Conservation (phyloP, 2,888 invertebrate species). For the Syrista parreyssii region DNA sequence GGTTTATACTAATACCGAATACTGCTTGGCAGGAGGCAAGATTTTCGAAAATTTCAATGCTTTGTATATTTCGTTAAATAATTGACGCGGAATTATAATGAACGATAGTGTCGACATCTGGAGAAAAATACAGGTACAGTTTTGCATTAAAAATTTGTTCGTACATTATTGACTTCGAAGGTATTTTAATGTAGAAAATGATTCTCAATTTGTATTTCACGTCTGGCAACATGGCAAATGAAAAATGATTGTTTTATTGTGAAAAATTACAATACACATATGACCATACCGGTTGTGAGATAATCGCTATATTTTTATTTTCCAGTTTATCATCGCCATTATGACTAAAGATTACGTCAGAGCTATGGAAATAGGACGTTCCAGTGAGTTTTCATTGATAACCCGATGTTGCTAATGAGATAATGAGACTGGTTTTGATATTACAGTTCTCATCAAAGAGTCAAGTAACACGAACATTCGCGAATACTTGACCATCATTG, state of each 20-base stretch:
- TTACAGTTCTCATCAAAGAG: constrained; percentile 18
- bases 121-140: too few species aligned
- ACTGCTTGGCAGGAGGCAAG: background rate
- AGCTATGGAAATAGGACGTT: constrained; percentile 22
- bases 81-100: constrained; percentile 13
- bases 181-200: too few species aligned
- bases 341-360: constrained; percentile 32
- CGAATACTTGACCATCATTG: constrained; percentile 20
- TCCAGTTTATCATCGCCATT: constrained; percentile 30
- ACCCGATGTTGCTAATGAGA: background rate
- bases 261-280: too few species aligned
- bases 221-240: too few species aligned
- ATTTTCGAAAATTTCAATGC: background rate
- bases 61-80: constrained; percentile 4
- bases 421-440: background rate
- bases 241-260: too few species aligned
- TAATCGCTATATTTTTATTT: background rate
- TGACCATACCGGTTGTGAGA: background rate
- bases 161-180: too few species aligned
- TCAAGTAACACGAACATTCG: constrained; percentile 24
- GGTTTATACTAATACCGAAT: background rate
- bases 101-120: too few species aligned
- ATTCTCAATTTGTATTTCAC: too few species aligned
- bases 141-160: too few species aligned
- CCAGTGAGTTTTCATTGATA: constrained; percentile 15